Evolutionary conservation across 92 coral and sea anemone species (phyloP).

Genomic region (Ricordea florida): DNA sequence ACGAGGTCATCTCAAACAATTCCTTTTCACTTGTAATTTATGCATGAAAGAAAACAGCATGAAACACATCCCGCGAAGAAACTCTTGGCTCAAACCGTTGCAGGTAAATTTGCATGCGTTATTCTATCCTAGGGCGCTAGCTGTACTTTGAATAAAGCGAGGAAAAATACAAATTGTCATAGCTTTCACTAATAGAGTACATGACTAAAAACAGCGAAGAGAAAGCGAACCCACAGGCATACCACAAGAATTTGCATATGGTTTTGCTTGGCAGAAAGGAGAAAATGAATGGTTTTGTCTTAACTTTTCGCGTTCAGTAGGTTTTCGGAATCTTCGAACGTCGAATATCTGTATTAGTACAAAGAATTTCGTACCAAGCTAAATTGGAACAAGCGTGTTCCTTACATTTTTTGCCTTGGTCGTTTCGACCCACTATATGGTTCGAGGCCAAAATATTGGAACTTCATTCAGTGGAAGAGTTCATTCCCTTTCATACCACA

Average conservation of each 20-base stretch:
- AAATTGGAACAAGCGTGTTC: too few relatives aligned
- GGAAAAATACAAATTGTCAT: background rate
- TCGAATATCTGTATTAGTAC: background rate
- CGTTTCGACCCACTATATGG: too few relatives aligned
- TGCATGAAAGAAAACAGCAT: slow-evolving; percentile 45
- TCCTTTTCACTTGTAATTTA: slow-evolving; percentile 39
- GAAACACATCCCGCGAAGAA: slow-evolving; percentile 36
- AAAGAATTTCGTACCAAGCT: background rate
- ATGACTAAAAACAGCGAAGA: background rate
- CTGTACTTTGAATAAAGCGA: too few relatives aligned
- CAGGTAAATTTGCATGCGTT: background rate
- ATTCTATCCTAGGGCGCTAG: background rate
- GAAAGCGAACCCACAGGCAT: background rate
- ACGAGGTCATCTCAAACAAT: slow-evolving; percentile 52
- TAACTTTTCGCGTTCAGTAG: background rate
- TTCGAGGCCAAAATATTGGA: background rate
- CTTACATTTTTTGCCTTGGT: too few relatives aligned
- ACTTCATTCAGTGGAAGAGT: background rate
- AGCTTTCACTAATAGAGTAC: background rate
- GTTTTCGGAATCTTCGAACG: background rate
- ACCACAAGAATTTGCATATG: slow-evolving; percentile 60
- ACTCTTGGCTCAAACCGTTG: slow-evolving; percentile 5
- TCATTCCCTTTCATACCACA: background rate
- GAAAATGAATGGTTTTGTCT: background rate
- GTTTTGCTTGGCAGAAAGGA: slow-evolving; percentile 72